Evolutionary conservation across 2,888 invertebrate genomes (phyloP).

Genomic region (Nemoura dubitans): DNA sequence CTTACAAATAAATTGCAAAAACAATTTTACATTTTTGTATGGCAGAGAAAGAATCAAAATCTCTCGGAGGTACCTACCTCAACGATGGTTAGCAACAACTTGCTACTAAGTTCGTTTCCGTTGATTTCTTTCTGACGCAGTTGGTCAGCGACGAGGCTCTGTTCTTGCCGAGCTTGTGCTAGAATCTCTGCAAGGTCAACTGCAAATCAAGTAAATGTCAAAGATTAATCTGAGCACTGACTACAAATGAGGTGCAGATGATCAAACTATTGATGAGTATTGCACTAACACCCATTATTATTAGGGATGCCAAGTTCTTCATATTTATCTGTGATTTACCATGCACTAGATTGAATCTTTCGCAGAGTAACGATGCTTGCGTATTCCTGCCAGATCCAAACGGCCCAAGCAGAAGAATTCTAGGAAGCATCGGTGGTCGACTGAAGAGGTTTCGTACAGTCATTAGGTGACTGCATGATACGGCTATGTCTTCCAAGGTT

Average conservation of each 20-base stretch:
- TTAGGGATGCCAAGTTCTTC: too few species aligned
- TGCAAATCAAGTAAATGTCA: constrained; percentile 3
- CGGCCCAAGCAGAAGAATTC: constrained; percentile 69
- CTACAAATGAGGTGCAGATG: too few species aligned
- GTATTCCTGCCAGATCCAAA: constrained; percentile 67
- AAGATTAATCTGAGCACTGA: background rate
- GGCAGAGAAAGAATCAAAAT: background rate
- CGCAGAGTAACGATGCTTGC: constrained; percentile 64
- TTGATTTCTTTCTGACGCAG: background rate
- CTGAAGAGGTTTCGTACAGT: constrained; percentile 57
- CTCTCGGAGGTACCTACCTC: background rate
- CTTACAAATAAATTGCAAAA: too few species aligned
- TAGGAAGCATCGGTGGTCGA: constrained; percentile 65
- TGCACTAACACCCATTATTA: too few species aligned
- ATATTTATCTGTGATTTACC: background rate
- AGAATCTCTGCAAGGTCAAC: background rate
- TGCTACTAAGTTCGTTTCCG: background rate
- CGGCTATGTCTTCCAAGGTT: constrained; percentile 58
- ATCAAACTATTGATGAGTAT: too few species aligned
- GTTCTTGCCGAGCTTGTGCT: background rate
- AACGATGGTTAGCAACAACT: background rate
- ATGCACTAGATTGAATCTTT: constrained; percentile 65
- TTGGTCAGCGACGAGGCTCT: background rate
- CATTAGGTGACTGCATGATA: constrained; percentile 57
- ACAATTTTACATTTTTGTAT: background rate